A percentile compares a stretch with the other conserved stretches of the same genome.
These are phyloP conservation scores for Lacanobia wlatinum DNA, from an alignment of 2,888 invertebrate species.

Conservation along the genomic window DNA sequence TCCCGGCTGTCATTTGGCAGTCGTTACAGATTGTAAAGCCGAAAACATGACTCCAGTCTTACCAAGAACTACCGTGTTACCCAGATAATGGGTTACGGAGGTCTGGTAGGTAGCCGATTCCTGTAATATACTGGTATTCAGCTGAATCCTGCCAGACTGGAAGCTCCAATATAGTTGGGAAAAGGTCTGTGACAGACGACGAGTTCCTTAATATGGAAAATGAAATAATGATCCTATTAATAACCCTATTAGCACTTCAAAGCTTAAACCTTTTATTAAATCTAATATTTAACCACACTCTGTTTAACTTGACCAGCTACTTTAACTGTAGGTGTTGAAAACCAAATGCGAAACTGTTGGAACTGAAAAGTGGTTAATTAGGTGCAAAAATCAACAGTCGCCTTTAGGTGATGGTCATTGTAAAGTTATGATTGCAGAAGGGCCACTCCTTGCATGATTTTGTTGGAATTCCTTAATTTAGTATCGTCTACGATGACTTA, in stretches of 20 bases:
- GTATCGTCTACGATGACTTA: too few species aligned
- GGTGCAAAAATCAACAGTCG: slow-evolving; percentile 48
- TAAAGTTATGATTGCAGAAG: slow-evolving; percentile 8
- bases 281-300: slow-evolving; percentile 20
- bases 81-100: too few species aligned
- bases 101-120: too few species aligned
- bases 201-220: neutral
- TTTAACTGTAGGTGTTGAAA: slow-evolving; percentile 45
- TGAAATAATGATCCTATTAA: neutral
- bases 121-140: too few species aligned
- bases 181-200: too few species aligned
- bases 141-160: too few species aligned
- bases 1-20: too few species aligned
- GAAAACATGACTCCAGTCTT: too few species aligned
- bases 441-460: neutral
- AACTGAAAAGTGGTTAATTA: slow-evolving; percentile 56
- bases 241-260: neutral
- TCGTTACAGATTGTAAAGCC: too few species aligned
- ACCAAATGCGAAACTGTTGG: slow-evolving; percentile 31
- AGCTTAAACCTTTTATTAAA: slow-evolving; percentile 1
- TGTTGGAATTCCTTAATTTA: too few species aligned
- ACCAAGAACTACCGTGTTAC: too few species aligned
- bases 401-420: neutral
- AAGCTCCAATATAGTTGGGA: too few species aligned
- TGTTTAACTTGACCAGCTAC: slow-evolving; percentile 25